Percentiles rank a stretch among this genome's conserved stretches.
These are phyloP conservation scores for Brachylomia viminalis DNA, from an alignment of 2,888 invertebrate species.

Conservation along the genomic window DNA sequence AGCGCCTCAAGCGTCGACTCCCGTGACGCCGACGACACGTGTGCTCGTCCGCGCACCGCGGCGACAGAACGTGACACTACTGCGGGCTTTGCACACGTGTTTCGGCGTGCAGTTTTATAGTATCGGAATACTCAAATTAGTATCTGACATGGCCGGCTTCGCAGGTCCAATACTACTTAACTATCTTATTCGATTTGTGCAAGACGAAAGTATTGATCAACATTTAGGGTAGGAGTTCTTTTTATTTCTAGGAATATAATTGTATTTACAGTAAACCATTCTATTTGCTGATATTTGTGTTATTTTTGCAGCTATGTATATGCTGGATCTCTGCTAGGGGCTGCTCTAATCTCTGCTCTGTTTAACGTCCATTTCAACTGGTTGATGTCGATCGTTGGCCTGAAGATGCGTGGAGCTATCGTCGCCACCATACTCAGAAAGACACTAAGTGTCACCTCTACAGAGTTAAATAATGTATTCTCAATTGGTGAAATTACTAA, in stretches of 20 bases:
- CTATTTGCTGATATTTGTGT: neutral
- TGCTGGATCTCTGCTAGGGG: conserved; percentile 82
- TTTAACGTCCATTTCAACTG: conserved; percentile 97
- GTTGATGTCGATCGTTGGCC: conserved; percentile 94
- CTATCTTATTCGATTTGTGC: conserved; percentile 94
- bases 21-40: conserved; percentile 83
- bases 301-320: conserved; percentile 82
- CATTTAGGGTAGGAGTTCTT: conserved; percentile 90
- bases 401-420: conserved; percentile 96
- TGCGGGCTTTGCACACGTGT: conserved; percentile 93
- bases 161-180: conserved; percentile 97
- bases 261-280: neutral
- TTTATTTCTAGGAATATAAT: conserved; percentile 1
- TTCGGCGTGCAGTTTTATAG: conserved; percentile 96
- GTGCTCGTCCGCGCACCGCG: conserved; percentile 79
- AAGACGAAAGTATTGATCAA: conserved; percentile 92
- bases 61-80: conserved; percentile 89
- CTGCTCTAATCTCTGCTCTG: conserved; percentile 91
- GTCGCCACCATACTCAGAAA: conserved; percentile 93
- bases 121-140: conserved; percentile 95
- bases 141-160: conserved; percentile 96
- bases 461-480: conserved; percentile 84
- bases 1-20: conserved; percentile 79
- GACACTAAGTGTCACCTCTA: conserved; percentile 87
- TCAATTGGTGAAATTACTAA: conserved; percentile 97